These are phyloP conservation scores for human DNA, from an alignment of 2,113 vertebrate genomes.

Conservation along the genomic window DNA sequence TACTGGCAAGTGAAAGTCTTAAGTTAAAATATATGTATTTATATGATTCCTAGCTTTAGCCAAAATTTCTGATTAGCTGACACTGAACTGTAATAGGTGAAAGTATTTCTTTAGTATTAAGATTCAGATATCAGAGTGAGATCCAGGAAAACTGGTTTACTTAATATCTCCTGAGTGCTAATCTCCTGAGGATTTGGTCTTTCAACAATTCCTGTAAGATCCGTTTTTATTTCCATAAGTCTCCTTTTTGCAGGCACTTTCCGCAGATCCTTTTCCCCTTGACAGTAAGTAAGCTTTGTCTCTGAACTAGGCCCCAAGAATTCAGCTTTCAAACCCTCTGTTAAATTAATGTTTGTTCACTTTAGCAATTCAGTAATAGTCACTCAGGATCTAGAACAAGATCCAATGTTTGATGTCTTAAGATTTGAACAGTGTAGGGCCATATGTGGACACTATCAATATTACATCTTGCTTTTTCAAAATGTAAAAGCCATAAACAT, in stretches of 20 bases:
- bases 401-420: background rate
- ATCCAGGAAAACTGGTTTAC: background rate
- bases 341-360: constrained; percentile 12
- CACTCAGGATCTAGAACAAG: constrained; percentile 7
- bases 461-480: background rate
- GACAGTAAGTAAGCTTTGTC: background rate
- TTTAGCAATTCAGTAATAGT: background rate
- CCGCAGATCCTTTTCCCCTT: background rate
- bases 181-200: background rate
- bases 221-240: background rate
- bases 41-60: background rate
- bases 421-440: background rate
- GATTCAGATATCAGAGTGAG: background rate
- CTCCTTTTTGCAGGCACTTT: background rate
- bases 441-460: background rate
- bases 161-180: background rate
- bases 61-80: background rate
- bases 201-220: background rate
- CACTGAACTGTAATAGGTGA: background rate
- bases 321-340: background rate
- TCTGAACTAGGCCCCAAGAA: background rate
- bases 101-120: background rate
- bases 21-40: background rate
- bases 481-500: background rate
- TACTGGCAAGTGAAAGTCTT: background rate